A percentile compares a stretch with the other conserved stretches of the same genome.
These are phyloP conservation scores for Bos javanicus DNA, from an alignment of 2,113 vertebrate species.

Conservation along the genomic window DNA sequence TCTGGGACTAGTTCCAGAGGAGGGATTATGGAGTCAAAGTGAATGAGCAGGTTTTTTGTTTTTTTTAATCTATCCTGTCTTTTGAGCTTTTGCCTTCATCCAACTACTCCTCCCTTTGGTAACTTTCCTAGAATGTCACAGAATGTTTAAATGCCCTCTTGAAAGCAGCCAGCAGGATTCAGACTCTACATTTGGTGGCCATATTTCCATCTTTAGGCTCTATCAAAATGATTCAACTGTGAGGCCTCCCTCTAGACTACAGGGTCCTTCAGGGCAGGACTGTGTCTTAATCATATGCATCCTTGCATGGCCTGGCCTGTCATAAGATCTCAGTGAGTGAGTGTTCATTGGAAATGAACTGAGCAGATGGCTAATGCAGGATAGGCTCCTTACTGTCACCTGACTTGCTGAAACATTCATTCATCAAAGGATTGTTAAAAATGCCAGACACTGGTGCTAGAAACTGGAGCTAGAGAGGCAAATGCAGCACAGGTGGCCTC, in stretches of 20 bases:
- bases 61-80: background rate
- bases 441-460: background rate
- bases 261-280: background rate
- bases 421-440: constrained; percentile 33
- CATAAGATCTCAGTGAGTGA: background rate
- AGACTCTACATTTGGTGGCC: constrained; percentile 1
- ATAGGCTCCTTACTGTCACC: background rate
- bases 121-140: constrained; percentile 43
- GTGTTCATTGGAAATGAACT: background rate
- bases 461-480: background rate
- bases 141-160: constrained; percentile 7
- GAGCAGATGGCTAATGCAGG: background rate
- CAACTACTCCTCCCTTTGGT: constrained; percentile 30
- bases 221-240: background rate
- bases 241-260: background rate
- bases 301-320: background rate
- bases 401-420: background rate
- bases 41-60: background rate
- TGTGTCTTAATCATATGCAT: background rate
- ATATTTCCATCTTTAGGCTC: constrained; percentile 27
- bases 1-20: constrained; percentile 38
- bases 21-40: constrained; percentile 39
- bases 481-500: background rate
- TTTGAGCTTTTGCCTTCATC: constrained; percentile 37
- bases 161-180: constrained; percentile 12